Conservation (phyloP, 2,113 vertebrate species). For the Tachysurus fulvidraco region DNA sequence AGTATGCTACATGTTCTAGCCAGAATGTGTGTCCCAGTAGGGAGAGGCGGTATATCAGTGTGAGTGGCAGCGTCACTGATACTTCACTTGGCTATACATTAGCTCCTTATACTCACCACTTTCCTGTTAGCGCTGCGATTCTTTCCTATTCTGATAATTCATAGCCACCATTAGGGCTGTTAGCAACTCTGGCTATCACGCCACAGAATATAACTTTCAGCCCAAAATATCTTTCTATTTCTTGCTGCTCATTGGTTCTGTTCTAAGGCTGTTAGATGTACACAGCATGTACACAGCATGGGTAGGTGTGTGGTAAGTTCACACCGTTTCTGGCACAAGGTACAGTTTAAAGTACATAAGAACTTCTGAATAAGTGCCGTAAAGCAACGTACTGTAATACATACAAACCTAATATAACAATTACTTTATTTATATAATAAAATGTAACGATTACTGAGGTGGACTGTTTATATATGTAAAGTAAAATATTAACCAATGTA, state of each 20-base stretch:
- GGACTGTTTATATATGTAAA: no score
- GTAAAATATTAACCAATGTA: not conserved
- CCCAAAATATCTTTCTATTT: not conserved
- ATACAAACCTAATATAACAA: not conserved
- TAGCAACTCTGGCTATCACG: not conserved
- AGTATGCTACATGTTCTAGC: conserved; percentile 32
- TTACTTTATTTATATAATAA: not conserved
- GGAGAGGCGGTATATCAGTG: conserved; percentile 54
- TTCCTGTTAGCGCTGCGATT: conserved; percentile 48
- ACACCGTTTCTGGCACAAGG: not conserved
- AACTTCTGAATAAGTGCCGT: not conserved
- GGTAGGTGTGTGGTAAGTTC: not conserved
- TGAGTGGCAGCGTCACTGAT: conserved; percentile 59
- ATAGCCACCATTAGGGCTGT: conserved; percentile 4
- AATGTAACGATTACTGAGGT: not conserved
- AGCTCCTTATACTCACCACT: conserved; percentile 40
- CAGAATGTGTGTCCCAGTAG: conserved; percentile 32
- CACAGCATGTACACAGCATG: not conserved
- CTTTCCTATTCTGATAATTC: conserved; percentile 39
- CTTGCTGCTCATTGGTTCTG: not conserved
- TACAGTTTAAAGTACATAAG: not conserved
- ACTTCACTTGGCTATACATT: conserved; percentile 48
- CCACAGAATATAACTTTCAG: conserved; percentile 1
- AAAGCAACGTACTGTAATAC: not conserved
- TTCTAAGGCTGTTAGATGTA: not conserved